Evolutionary conservation across 2,888 invertebrate genomes (phyloP).

Genomic region (Germaria angustata): DNA sequence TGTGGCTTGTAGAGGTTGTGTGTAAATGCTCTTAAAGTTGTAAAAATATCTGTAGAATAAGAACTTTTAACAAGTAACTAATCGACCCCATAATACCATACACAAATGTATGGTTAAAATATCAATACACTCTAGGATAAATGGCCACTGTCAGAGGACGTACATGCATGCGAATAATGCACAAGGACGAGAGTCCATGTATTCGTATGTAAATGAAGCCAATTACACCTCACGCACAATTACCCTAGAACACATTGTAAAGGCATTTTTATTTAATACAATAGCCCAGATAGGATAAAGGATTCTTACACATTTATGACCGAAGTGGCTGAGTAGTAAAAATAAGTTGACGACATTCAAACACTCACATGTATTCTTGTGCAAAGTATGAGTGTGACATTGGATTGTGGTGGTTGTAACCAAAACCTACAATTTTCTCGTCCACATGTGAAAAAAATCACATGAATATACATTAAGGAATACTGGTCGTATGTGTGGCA

Average conservation of each 20-base stretch:
- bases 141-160: neutral
- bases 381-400: constrained; percentile 13
- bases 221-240: constrained; percentile 67
- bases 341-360: constrained; percentile 25
- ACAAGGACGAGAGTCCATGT: constrained; percentile 2
- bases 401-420: constrained; percentile 60
- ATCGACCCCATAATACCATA: constrained; percentile 35
- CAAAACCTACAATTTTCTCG: constrained; percentile 77
- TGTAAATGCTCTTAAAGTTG: neutral
- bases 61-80: constrained; percentile 38
- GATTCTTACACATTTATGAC: constrained; percentile 28
- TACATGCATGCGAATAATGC: neutral
- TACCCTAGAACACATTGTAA: constrained; percentile 50
- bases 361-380: neutral
- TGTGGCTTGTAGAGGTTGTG: too few species aligned
- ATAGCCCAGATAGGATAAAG: constrained; percentile 18
- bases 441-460: constrained; percentile 75
- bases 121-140: constrained; percentile 29
- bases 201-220: constrained; percentile 62
- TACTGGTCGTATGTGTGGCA: neutral
- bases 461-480: constrained; percentile 65
- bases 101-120: constrained; percentile 30
- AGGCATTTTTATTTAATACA: constrained; percentile 29
- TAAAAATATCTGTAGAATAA: constrained; percentile 14
- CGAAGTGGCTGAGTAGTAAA: constrained; percentile 7